Conservation (phyloP, 1,140 invertebrate species). For the Latrodectus geometricus region DNA sequence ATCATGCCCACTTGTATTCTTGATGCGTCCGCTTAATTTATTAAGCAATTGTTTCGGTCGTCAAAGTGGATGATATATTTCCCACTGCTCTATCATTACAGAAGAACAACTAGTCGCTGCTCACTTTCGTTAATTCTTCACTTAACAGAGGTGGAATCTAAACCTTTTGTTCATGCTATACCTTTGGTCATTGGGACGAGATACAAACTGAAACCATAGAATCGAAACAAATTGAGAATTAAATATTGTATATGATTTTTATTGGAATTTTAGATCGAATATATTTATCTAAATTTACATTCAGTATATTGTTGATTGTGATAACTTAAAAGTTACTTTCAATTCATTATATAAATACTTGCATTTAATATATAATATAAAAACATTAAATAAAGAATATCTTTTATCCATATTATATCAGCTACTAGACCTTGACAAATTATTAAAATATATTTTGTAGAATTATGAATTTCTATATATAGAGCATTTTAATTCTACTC, state of each 20-base stretch:
- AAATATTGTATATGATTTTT: not conserved
- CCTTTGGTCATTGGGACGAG: not conserved
- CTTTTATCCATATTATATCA: too few relatives aligned
- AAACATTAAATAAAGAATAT: too few relatives aligned
- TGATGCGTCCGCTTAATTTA: conserved; percentile 42
- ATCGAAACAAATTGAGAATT: not conserved
- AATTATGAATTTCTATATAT: too few relatives aligned
- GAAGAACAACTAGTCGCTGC: conserved; percentile 27
- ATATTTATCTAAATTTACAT: not conserved
- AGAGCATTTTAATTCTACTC: too few relatives aligned
- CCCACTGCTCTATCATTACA: conserved; percentile 45
- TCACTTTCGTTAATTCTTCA: conserved; percentile 51
- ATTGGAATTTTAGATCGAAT: not conserved
- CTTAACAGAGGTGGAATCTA: conserved; percentile 30
- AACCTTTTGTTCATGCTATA: conserved; percentile 19
- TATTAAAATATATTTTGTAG: too few relatives aligned
- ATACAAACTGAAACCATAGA: not conserved
- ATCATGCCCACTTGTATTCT: conserved; percentile 54
- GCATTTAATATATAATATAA: too few relatives aligned
- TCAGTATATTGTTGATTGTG: not conserved
- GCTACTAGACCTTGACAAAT: too few relatives aligned
- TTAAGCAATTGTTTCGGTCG: conserved; percentile 56
- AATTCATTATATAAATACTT: too few relatives aligned
- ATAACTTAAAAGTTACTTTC: too few relatives aligned
- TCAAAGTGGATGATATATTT: conserved; percentile 47